Evolutionary conservation across 2,113 vertebrate species (phyloP).

Genomic region (Thryonomys swinderianus): DNA sequence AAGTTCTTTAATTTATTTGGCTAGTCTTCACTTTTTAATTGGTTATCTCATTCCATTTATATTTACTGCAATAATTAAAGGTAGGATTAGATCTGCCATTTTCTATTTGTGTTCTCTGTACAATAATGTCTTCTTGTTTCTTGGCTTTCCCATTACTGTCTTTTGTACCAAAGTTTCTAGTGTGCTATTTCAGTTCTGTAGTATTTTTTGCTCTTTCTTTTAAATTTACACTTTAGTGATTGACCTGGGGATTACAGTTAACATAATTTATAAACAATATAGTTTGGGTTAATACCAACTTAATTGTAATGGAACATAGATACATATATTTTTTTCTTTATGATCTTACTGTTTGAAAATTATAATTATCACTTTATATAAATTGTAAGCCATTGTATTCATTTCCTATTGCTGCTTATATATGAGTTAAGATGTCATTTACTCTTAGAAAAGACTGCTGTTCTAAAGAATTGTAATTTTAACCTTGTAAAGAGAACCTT

Average conservation of each 20-base stretch:
- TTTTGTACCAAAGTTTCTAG: slow-evolving; percentile 28
- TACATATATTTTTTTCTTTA: neutral
- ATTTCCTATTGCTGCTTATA: slow-evolving; percentile 39
- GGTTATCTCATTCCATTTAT: neutral
- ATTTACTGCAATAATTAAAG: neutral
- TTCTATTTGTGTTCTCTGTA: neutral
- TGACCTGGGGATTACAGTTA: neutral
- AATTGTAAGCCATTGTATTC: neutral
- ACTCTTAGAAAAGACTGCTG: neutral
- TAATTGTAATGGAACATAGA: neutral
- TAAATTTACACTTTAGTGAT: neutral
- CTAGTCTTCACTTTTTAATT: neutral
- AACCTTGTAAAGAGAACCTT: neutral
- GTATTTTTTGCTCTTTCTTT: neutral
- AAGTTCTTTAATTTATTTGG: neutral
- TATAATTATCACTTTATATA: neutral
- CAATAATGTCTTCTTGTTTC: neutral
- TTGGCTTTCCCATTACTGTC: neutral
- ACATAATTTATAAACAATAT: neutral
- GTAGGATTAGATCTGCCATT: neutral
- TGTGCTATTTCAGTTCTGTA: slow-evolving; percentile 32
- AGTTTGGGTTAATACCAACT: neutral
- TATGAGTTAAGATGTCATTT: neutral
- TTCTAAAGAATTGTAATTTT: neutral
- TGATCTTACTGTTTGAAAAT: neutral